Percentiles rank a stretch among this genome's conserved stretches.
Conservation (phyloP, 2,888 invertebrate species). For the Aporophyla nigra region DNA sequence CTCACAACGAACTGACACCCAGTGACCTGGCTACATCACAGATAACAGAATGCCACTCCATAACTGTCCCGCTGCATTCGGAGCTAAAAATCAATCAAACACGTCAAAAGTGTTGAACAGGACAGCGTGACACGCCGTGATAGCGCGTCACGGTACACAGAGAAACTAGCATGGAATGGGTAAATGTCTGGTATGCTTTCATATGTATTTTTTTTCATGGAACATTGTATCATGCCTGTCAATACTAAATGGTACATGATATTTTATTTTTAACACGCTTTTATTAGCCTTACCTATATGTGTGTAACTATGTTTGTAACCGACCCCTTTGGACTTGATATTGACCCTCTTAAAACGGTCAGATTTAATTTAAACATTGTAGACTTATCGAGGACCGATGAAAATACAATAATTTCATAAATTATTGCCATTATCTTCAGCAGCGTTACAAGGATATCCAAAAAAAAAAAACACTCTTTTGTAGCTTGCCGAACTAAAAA, state of each 20-base stretch:
- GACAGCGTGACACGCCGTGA: conserved; percentile 38
- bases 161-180: background rate
- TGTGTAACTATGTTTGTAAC: too few species aligned
- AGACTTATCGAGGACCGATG: too few species aligned
- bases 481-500: too few species aligned
- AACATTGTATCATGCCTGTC: background rate
- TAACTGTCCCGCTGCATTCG: conserved; percentile 24
- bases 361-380: too few species aligned
- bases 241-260: background rate
- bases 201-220: background rate
- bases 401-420: too few species aligned
- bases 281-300: too few species aligned
- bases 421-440: too few species aligned
- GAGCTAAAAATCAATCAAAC: conserved; percentile 55
- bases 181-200: background rate
- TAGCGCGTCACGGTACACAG: conserved; percentile 28
- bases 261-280: background rate
- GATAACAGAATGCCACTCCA: conserved; percentile 27
- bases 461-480: too few species aligned
- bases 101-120: conserved; percentile 37
- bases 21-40: background rate
- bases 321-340: too few species aligned
- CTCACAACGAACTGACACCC: background rate
- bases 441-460: too few species aligned
- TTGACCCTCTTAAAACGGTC: too few species aligned